Evolutionary conservation across 2,797 vertebrate genomes (phyloP).

Genomic region (Rousettus madagascariensis): DNA sequence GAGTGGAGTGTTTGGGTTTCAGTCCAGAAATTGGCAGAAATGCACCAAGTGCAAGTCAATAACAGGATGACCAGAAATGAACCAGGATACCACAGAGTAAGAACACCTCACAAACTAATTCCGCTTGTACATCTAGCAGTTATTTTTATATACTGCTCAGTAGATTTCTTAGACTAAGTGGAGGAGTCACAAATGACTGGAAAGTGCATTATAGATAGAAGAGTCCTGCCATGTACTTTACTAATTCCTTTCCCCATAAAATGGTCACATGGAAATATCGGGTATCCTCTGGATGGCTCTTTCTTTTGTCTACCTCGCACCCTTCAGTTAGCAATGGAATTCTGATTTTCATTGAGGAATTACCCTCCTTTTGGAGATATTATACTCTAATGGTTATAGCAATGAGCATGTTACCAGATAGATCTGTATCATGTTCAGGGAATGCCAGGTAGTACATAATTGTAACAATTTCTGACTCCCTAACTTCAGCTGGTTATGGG

Average conservation of each 20-base stretch:
- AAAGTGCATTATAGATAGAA: background rate
- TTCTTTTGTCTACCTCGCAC: background rate
- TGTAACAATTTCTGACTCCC: background rate
- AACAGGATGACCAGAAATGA: background rate
- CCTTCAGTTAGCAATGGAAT: background rate
- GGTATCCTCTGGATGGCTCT: background rate
- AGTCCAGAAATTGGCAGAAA: background rate
- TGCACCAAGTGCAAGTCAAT: background rate
- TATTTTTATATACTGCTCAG: background rate
- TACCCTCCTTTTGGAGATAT: background rate
- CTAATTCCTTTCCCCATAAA: background rate
- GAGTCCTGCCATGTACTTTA: background rate
- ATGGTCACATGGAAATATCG: background rate
- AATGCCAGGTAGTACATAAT: background rate
- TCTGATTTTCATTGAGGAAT: background rate
- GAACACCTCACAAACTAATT: background rate
- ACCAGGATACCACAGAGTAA: background rate
- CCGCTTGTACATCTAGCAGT: background rate
- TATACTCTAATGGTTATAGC: background rate
- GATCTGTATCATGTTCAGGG: background rate
- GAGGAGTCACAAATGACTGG: background rate
- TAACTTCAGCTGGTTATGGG: background rate
- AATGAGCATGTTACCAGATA: background rate
- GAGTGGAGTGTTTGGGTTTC: background rate
- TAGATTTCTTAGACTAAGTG: background rate